Percentiles rank a stretch among this genome's conserved stretches.
These are phyloP conservation scores for Troides aeacus DNA, from an alignment of 2,888 invertebrate species.

Conservation along the genomic window DNA sequence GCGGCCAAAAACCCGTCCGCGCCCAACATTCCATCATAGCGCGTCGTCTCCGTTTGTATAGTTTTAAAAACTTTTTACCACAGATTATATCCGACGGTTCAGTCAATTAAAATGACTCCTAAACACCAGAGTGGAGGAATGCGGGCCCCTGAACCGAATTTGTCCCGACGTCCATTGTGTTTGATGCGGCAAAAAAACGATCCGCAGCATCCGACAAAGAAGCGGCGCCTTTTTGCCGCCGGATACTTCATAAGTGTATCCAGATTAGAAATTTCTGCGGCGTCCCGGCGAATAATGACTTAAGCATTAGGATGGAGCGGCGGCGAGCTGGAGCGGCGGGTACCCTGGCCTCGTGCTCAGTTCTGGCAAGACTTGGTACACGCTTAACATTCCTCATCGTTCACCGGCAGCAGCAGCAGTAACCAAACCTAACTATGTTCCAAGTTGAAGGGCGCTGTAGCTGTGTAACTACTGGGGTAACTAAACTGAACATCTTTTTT, in stretches of 20 bases:
- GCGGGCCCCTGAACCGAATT: slow-evolving; percentile 61
- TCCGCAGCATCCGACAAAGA: slow-evolving; percentile 64
- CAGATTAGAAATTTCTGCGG: slow-evolving; percentile 63
- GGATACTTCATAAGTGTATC: slow-evolving; percentile 69
- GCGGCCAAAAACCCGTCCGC: slow-evolving; percentile 47
- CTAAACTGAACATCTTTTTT: too few species aligned
- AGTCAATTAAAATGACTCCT: slow-evolving; percentile 76
- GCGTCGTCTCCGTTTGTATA: slow-evolving; percentile 45
- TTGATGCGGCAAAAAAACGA: slow-evolving; percentile 55
- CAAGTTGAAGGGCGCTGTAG: too few species aligned
- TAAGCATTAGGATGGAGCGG: slow-evolving; percentile 44
- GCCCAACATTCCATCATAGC: slow-evolving; percentile 70
- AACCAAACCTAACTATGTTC: too few species aligned
- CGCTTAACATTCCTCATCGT: too few species aligned
- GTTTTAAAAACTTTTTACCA: slow-evolving; percentile 47
- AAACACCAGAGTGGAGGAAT: slow-evolving; percentile 70
- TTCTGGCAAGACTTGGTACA: too few species aligned
- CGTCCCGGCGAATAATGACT: slow-evolving; percentile 61
- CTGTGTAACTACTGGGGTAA: too few species aligned
- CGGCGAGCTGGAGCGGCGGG: slow-evolving; percentile 16
- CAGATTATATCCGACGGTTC: slow-evolving; percentile 54
- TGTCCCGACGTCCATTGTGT: slow-evolving; percentile 69
- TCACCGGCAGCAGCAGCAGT: too few species aligned
- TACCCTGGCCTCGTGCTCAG: slow-evolving; percentile 1
- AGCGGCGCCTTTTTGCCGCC: slow-evolving; percentile 59